Conservation (phyloP, 2,113 vertebrate genomes). For the Raja brachyura region DNA sequence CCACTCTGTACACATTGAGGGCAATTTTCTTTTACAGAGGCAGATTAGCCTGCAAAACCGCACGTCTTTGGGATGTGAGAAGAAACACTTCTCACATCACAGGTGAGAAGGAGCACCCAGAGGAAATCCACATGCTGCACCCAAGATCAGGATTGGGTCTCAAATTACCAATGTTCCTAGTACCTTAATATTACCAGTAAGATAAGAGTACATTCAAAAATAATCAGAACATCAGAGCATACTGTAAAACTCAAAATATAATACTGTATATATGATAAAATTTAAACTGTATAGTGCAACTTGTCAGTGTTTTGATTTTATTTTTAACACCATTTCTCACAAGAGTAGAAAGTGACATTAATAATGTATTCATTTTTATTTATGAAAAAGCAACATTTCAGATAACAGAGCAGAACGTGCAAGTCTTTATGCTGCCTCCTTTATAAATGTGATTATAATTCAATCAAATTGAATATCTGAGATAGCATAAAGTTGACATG, state of each 20-base stretch:
- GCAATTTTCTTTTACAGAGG: no score
- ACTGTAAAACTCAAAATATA: neutral
- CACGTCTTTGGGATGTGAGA: no score
- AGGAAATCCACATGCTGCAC: no score
- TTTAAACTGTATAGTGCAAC: neutral
- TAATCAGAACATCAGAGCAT: neutral
- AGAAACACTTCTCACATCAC: no score
- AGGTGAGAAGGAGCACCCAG: no score
- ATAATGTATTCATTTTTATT: neutral
- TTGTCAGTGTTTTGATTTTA: neutral
- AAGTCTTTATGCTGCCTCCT: neutral
- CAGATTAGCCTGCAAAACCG: no score
- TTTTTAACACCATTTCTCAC: neutral
- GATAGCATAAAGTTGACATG: neutral
- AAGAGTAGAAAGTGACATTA: neutral
- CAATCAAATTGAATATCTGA: neutral
- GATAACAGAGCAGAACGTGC: neutral
- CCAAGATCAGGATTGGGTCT: no score
- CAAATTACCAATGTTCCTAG: neutral
- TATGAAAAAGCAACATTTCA: neutral
- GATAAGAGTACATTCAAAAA: conserved; percentile 10
- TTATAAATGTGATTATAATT: neutral
- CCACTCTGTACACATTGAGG: no score
- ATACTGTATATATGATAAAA: neutral
- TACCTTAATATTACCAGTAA: neutral